Base-by-base conservation (phyloP, 2,797 vertebrate species). In the Novumbra hubbsi region DNA sequence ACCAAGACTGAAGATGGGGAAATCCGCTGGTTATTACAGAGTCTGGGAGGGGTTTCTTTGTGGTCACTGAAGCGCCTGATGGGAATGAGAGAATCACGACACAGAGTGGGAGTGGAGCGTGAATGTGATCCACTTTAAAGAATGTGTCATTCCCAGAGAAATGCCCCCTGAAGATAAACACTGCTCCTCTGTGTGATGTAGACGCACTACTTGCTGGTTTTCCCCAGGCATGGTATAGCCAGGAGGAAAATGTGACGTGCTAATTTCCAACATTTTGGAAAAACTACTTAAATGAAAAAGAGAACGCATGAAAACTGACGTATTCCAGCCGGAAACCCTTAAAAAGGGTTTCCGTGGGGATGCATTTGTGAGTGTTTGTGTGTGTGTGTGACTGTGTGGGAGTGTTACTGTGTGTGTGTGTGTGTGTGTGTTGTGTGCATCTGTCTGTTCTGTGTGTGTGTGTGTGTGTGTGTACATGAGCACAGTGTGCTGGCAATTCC, bases 401-500 rank as follows among this genome's bases (percentile, higher is more conserved):
- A 3, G 34, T 38, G 34, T 38, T 38, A 38, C 3, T 48, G 17
- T 9, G 72, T 78, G 50, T 74, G 75, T 68, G 76, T 66, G 66
- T 34, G 41, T 48, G 48, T 76, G 24, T 21, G 4, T 45, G 34
- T 21, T 45, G n/a, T 72, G 34, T 24, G 11, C 7, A 70, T 76
- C 34, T 74, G 75, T 68, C 76, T 69, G 66, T 32, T 32, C 30
- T 75, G 38, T 65, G 57, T 49, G 57, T 41, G 73, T 62, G 32
- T 21, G 52, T 19, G 19, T 60, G 73, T 55, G 24, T 48, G 32
- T 63, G 52, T 60, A 30, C 67, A 62, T 19, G 30, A 24, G 57
- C 50, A 27, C 15, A 34, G 50, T 62, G 50, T 83, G 86, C 88
- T 90, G 88, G 90, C 87, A 82, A 78, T 80, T 85, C 89, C 84